Evolutionary conservation across 2,113 vertebrate species (phyloP).

Genomic region (Dicerorhinus sumatrensis): DNA sequence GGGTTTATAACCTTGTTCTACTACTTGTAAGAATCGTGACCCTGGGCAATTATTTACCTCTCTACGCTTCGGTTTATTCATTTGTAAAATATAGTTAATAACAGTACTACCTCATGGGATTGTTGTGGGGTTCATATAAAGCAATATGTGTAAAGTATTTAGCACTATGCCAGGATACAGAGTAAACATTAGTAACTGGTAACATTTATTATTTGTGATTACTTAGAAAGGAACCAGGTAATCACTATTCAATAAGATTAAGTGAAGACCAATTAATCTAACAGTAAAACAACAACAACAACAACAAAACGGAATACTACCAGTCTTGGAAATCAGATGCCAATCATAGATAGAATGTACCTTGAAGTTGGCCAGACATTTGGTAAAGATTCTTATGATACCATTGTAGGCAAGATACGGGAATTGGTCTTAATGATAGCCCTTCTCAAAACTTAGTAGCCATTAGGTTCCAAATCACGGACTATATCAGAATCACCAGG

Average conservation of each 20-base stretch:
- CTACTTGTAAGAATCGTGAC: background rate
- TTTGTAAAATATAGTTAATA: background rate
- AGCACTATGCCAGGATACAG: background rate
- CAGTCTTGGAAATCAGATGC: background rate
- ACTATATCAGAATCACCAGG: background rate
- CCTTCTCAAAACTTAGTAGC: background rate
- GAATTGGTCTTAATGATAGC: background rate
- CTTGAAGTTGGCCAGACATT: background rate
- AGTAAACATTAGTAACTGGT: background rate
- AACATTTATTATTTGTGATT: constrained; percentile 29
- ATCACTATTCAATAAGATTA: background rate
- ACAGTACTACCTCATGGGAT: background rate
- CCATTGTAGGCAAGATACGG: background rate
- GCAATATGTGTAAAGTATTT: background rate
- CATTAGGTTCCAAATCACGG: background rate
- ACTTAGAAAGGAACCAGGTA: background rate
- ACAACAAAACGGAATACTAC: background rate
- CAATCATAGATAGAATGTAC: background rate
- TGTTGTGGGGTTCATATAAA: background rate
- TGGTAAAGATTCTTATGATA: background rate
- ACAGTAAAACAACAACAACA: background rate
- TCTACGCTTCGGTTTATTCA: background rate
- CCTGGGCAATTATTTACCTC: background rate
- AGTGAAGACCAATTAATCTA: background rate
- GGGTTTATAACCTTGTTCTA: background rate